A percentile compares a stretch with the other conserved stretches of the same genome.
Conservation (phyloP, 2,797 vertebrate species). For the Huso huso region DNA sequence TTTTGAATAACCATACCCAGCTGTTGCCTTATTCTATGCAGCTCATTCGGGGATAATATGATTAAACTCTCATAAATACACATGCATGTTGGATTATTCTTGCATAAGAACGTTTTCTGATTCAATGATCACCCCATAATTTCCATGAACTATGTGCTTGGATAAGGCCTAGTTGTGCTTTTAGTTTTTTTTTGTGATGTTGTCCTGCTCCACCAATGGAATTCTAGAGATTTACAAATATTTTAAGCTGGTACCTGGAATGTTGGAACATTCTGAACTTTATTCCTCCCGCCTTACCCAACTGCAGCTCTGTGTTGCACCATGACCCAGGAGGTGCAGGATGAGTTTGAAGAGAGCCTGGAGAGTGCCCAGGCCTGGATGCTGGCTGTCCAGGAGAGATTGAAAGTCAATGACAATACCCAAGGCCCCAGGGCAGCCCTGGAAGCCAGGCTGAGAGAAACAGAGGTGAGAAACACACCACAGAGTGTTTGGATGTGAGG, state of each 20-base stretch:
- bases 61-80: too few relatives aligned
- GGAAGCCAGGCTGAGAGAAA: constrained; percentile 78
- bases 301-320: constrained; percentile 41
- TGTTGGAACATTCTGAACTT: not conserved
- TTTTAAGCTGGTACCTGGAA: not conserved
- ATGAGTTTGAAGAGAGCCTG: constrained; percentile 71
- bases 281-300: not conserved
- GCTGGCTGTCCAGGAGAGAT: constrained; percentile 69
- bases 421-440: constrained; percentile 76
- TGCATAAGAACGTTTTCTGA: too few relatives aligned
- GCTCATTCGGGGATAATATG: too few relatives aligned
- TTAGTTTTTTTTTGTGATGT: not conserved
- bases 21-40: too few relatives aligned
- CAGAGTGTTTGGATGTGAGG: too few relatives aligned
- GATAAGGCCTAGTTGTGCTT: not conserved
- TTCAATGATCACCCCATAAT: too few relatives aligned
- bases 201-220: not conserved
- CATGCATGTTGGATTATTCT: too few relatives aligned
- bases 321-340: constrained; percentile 81
- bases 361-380: constrained; percentile 80
- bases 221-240: not conserved
- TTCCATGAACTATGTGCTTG: not conserved
- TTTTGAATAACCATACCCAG: too few relatives aligned
- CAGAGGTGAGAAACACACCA: constrained; percentile 63
- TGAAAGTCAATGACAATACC: constrained; percentile 81